Base-by-base conservation (phyloP, 2,888 invertebrate genomes). In the Mesodorylaimus sp. region DNA sequence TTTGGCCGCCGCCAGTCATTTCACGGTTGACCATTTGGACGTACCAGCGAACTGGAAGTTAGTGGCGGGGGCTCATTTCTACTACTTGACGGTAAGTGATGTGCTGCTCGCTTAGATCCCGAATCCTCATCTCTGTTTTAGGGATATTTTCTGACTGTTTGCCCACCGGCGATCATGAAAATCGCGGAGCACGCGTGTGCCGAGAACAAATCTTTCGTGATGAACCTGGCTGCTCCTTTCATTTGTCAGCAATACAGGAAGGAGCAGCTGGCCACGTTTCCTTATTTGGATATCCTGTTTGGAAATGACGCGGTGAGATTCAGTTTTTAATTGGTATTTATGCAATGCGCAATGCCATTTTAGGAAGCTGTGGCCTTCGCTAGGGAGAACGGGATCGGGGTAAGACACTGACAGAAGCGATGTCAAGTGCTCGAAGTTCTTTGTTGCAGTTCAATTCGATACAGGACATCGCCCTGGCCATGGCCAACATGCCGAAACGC, bases 71-170 rank as follows among this genome's bases (percentile, higher is more conserved):
- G 88, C 91, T 0, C 74, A 79, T 57, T 84, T 76, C 68, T 83
- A 79, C 67, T 95, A 95, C 66, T 78, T 85, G 56, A 86, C 93
- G 53, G 91, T 91, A 58, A 61, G 68, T 61, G n/a, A n/a, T n/a
- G n/a, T n/a, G n/a, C n/a, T 10, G n/a, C n/a, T n/a, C n/a, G n/a
- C n/a, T n/a, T n/a, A n/a, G n/a, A n/a, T n/a, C n/a, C n/a, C n/a
- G n/a, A n/a, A n/a, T n/a, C n/a, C n/a, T n/a, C n/a, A n/a, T n/a
- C n/a, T n/a, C n/a, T 29, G 36, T 72, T 74, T 2, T 71, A 91
- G 93, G 89, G 93, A 54, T 97, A 88, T 73, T 93, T 95, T 70
- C 73, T 97, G 56, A 93, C 91, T 10, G 95, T 93, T 1, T 88
- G 83, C 60, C 84, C 86, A 2, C 79, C 80, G 55, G 79, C 87